Evolutionary conservation across 2,113 vertebrate genomes (phyloP).

Genomic region (Dascyllus trimaculatus): DNA sequence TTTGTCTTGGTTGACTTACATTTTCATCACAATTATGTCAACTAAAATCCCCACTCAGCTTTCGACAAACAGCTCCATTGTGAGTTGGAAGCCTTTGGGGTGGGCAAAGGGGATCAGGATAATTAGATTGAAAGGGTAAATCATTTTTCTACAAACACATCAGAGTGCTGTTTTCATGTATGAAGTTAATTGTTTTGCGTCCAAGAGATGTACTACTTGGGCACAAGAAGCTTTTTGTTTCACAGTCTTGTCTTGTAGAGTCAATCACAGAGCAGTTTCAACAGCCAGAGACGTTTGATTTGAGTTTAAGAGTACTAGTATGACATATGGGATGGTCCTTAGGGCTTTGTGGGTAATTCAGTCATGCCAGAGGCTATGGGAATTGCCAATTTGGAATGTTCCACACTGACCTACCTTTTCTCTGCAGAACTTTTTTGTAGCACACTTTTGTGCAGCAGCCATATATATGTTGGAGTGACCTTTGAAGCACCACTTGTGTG

Average conservation of each 20-base stretch:
- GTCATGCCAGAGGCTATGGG: conserved; percentile 48
- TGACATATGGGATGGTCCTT: conserved; percentile 55
- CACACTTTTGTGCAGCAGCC: conserved; percentile 13
- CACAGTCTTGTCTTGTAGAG: conserved; percentile 27
- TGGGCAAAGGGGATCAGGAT: conserved; percentile 39
- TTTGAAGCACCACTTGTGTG: conserved; percentile 49
- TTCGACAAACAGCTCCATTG: conserved; percentile 61
- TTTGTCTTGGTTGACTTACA: conserved; percentile 65
- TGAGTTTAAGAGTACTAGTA: conserved; percentile 50
- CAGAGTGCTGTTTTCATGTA: conserved; percentile 49
- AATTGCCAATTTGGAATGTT: conserved; percentile 51
- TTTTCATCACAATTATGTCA: conserved; percentile 67
- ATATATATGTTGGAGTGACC: conserved; percentile 40
- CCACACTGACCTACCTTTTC: conserved; percentile 45
- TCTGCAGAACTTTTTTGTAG: conserved; percentile 39
- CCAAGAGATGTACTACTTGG: conserved; percentile 19
- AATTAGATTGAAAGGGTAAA: conserved; percentile 70
- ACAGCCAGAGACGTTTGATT: conserved; percentile 64
- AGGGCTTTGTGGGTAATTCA: conserved; percentile 59
- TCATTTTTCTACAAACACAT: conserved; percentile 67
- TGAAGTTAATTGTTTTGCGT: conserved; percentile 62
- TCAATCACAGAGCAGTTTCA: conserved; percentile 47
- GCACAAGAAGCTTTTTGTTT: conserved; percentile 64
- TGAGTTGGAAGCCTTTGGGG: conserved; percentile 43
- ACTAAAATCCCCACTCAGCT: conserved; percentile 46